Evolutionary conservation across 2,888 invertebrate species (phyloP), one percentile per base, ranked within the genome.

Genomic region (Eulithis prunata): DNA sequence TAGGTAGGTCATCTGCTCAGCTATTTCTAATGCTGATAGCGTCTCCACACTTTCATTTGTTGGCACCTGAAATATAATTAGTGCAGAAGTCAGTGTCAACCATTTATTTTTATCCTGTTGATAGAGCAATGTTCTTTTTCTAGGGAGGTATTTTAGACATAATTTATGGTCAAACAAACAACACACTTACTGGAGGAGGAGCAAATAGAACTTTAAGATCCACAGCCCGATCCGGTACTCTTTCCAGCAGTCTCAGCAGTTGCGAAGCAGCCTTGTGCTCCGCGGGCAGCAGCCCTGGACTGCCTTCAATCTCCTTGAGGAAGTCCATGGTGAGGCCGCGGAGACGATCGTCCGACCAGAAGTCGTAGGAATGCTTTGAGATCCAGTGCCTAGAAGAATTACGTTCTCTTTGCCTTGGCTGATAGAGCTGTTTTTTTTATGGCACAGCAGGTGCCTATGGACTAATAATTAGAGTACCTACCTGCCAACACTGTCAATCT

Each of bases 181-280:
- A 32, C 32, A 32, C 41, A 78, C 90, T 92, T 86, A 96, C 97
- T 80, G 93, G 86, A 21, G 97, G 96, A 8, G 96, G 95, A 13
- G 94, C 88, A 45, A 97, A 94, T 6, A 97, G 87, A 28, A 94
- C 93, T 70, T 94, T 94, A 70, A 98, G 90, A 81, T 98, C 97
- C 11, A 96, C 94, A 74, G 94, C 94, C 53, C 94, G 93, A 62
- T 94, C 94, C 3, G 97, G 97, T 43, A 97, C 96, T 66, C 97
- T 95, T 69, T 96, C 96, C 51, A 98, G 93, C 59, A 98, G 92
- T 49, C 96, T 94, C 41, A 97, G 89, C 54, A 98, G 91, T 78
- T 97, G 97, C 0, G 96, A 95, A 0, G 98, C 98, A 0, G 97
- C 97, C 83, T 98, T 97, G 82, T 98, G 97, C 81, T 98, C 98